Base-by-base conservation (phyloP, 2,113 vertebrate genomes). In the Lycaon pictus region DNA sequence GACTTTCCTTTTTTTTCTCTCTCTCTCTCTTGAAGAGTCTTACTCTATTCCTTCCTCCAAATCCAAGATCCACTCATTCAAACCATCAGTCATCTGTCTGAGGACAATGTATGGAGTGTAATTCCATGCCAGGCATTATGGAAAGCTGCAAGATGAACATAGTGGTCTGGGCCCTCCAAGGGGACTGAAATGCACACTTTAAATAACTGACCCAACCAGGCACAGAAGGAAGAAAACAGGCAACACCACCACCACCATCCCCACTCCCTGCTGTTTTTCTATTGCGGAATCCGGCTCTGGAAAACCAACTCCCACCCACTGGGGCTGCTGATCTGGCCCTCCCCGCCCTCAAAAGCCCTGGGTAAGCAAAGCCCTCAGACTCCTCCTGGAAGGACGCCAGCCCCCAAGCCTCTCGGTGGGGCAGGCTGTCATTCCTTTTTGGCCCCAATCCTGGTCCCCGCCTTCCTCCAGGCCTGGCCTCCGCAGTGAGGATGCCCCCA, bases 401-500 rank as follows among this genome's bases (percentile, higher is more conserved):
- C 37, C 43, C 35, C 16, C 16, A 22, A n/a, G 48, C 16, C n/a
- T 2, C 35, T n/a, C 19, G 51, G 53, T 8, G 3, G 32, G 17
- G 74, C 43, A 5, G 43, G 3, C 13, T 0, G 20, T 62, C 37
- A 0, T 0, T 62, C 56, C 43, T 1, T n/a, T 56, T 32, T 1
- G 53, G 7, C 25, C 72, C 83, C 3, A 9, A 35, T 43, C 37
- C 58, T 1, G 0, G 29, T 43, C 53, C 71, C 25, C 3, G 12
- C 67, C 6, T 69, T 43, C 43, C 80, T 89, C 79, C 25, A 56
- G 63, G 81, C 37, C 62, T n/a, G 69, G 81, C 80, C 71, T 96
- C 92, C 16, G 5, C 11, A 0, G 22, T n/a, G 53, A 87, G 37
- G 35, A 53, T 35, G 25, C 56, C 35, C n/a, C 12, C 0, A 0